Percentiles rank a stretch among this genome's conserved stretches.
Conservation (phyloP, 2,797 vertebrate genomes). For the Centroberyx gerrardi region DNA sequence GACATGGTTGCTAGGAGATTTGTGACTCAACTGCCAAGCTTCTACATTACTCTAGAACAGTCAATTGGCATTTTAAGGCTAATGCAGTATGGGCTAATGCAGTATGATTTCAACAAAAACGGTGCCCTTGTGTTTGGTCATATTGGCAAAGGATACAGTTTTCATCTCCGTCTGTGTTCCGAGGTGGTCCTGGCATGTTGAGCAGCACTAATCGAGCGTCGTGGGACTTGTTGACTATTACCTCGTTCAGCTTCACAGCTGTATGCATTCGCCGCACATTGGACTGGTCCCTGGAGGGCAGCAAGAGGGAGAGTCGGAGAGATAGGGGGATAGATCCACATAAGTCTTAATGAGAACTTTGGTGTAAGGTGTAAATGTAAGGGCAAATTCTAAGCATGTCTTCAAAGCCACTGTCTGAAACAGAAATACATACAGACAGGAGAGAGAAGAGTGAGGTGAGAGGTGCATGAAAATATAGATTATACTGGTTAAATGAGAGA, state of each 20-base stretch:
- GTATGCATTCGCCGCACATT: conserved; percentile 99
- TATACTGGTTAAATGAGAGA: background rate
- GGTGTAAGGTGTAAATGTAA: background rate
- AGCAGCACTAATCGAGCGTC: conserved; percentile 96
- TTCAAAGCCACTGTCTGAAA: background rate
- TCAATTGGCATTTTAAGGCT: background rate
- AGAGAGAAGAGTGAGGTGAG: background rate
- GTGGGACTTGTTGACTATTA: conserved; percentile 96
- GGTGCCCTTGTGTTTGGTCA: background rate
- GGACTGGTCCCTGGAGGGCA: conserved; percentile 90
- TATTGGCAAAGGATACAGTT: conserved; percentile 94
- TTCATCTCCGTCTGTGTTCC: conserved; percentile 94
- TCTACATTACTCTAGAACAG: no score
- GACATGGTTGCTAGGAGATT: no score
- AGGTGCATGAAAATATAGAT: background rate
- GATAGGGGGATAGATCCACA: background rate
- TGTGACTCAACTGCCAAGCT: no score
- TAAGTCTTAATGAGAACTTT: background rate
- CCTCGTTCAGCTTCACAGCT: conserved; percentile 98
- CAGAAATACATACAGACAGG: background rate
- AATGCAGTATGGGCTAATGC: background rate
- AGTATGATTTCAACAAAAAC: background rate
- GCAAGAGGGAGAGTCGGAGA: conserved; percentile 23
- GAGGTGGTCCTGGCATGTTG: conserved; percentile 98
- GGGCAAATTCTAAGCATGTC: background rate